These are phyloP conservation scores for Drosophila teissieri DNA, from an alignment of 1,140 invertebrate genomes.

Conservation along the genomic window DNA sequence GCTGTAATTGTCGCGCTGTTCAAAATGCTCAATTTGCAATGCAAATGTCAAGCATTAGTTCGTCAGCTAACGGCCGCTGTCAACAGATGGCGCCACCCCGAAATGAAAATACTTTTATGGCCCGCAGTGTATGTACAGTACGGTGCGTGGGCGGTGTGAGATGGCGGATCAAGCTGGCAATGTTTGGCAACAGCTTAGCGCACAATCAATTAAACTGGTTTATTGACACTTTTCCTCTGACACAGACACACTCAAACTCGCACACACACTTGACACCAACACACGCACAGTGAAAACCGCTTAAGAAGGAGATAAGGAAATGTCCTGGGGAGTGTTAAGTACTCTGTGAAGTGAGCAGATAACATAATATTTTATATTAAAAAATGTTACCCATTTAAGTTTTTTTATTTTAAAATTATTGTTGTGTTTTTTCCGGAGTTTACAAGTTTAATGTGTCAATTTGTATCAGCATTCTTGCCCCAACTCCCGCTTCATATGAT, in stretches of 20 bases:
- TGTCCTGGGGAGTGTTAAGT: background rate
- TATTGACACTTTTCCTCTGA: constrained; percentile 67
- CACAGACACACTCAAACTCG: constrained; percentile 30
- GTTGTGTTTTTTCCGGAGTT: background rate
- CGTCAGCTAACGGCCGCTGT: constrained; percentile 35
- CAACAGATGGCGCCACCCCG: constrained; percentile 30
- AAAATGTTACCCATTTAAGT: background rate
- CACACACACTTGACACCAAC: constrained; percentile 34
- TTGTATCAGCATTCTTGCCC: background rate
- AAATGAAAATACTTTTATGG: constrained; percentile 57
- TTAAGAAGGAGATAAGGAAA: constrained; percentile 1
- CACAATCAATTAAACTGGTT: constrained; percentile 81
- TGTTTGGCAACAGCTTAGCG: constrained; percentile 79
- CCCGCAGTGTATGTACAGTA: background rate
- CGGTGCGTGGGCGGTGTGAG: background rate
- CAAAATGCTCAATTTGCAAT: constrained; percentile 81
- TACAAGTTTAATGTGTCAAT: too few species aligned
- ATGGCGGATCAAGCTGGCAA: constrained; percentile 23
- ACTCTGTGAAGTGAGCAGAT: background rate
- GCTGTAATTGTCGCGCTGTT: constrained; percentile 78
- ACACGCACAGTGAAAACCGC: background rate
- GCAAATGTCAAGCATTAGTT: constrained; percentile 81
- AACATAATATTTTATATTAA: too few species aligned
- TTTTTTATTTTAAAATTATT: background rate
- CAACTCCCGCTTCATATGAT: background rate